Evolutionary conservation across 2,888 invertebrate species (phyloP), one percentile per base, ranked within the genome.

Genomic region (Pemphredon lugubris): DNA sequence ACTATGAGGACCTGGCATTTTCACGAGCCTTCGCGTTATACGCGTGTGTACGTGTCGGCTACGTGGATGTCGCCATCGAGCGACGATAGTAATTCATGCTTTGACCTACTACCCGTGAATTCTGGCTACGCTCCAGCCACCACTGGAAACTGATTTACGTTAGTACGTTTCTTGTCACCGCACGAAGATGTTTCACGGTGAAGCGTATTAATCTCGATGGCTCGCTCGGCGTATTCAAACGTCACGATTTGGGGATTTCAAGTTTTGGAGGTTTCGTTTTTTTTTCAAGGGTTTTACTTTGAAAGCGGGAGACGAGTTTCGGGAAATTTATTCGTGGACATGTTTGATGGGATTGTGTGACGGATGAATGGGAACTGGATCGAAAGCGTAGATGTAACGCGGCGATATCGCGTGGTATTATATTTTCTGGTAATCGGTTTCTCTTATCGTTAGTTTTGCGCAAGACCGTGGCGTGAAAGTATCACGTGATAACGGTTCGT

Each of bases 1-100:
- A 84, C 86, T 64, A 66, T 65, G 61, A 67, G 73, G 70, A 64
- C 6, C 66, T 45, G 26, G 21, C 53, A 50, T 53, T 53, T 51
- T 30, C 59, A 51, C 40, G 26, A n/a, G 39, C 53, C 53, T 7
- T 20, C 59, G 59, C 34, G 51, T 39, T 26, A 26, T 7, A 26
- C 26, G 26, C 26, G n/a, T 5, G 16, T 26, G 26, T 26, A 48
- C 18, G 37, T 14, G 23, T 23, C 32, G 45, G 30, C 11, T 14
- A 16, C 11, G 26, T 30, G 18, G 2, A 14, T 37, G 9, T n/a
- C 16, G 30, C 34, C 18, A 53, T 34, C 53, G 13, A 13, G 18
- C 14, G n/a, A 20, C 58, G 48, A 57, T 57, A 26, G 30, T 48
- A 39, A 60, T 60, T 47, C 60, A 54, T 53, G 40, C 26, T 47